Base-by-base conservation (phyloP, 2,888 invertebrate species). In the Seira ritae region DNA sequence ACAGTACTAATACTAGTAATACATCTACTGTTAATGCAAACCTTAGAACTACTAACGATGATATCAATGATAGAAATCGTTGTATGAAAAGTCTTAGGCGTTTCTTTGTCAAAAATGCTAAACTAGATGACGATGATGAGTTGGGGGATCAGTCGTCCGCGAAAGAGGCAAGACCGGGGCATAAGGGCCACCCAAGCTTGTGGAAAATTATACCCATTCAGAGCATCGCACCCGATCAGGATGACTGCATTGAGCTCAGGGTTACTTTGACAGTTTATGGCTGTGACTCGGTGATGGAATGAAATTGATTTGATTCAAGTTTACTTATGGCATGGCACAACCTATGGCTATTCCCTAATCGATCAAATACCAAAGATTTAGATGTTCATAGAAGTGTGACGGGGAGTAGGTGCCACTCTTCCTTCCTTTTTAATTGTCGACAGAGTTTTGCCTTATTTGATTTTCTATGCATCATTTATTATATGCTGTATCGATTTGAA, bases 251-350 rank as follows among this genome's bases (percentile, higher is more conserved):
- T 62, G 77, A 82, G 70, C 50, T 82, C 37, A 55, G 46, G 19
- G 20, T 82, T 12, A 71, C 65, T 0, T 19, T 82, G 66, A 82
- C 82, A 0, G 82, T 82, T 8, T 77, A 67, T 60, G 82, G 82
- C 15, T 66, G 66, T 23, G 82, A 82, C 67, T 24, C 77, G 15
- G 42, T 67, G 37, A 31, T 69, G 31, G 37, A 81, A 17, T 46
- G 68, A 31, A 22, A 50, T 23, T 71, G 37, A 71, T 17, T n/a
- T n/a, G n/a, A n/a, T n/a, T n/a, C n/a, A n/a, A n/a, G n/a, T n/a
- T n/a, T n/a, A n/a, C n/a, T n/a, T n/a, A n/a, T n/a, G n/a, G n/a
- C n/a, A n/a, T n/a, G n/a, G n/a, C n/a, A n/a, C n/a, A n/a, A n/a
- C n/a, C n/a, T n/a, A n/a, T n/a, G n/a, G n/a, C n/a, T n/a, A n/a